phyloP scores from a whole-genome alignment of 23 tunicate genomes.

The Clavelina lepadiformis region DNA sequence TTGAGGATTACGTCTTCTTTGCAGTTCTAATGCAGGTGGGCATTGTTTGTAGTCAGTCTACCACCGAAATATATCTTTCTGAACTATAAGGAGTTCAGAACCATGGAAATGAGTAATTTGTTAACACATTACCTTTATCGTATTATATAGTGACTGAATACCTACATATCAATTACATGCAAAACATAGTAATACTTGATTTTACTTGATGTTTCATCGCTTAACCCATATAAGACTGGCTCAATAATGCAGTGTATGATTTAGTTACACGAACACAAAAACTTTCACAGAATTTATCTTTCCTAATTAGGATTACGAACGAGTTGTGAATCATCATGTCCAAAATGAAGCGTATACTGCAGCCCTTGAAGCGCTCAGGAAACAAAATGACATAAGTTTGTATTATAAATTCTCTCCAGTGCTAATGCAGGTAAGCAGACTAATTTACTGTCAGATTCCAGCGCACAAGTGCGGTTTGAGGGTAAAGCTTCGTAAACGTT shows the following conservation, averaged over 20 bases:
- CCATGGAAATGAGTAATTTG: neutral
- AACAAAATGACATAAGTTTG: conserved; percentile 53
- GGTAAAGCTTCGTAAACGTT: no score
- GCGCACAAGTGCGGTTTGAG: neutral
- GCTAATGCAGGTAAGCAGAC: conserved; percentile 79
- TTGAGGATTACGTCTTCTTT: conserved; percentile 81
- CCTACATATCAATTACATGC: no score
- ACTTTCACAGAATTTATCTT: no score
- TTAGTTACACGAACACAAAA: no score
- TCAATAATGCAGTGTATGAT: no score
- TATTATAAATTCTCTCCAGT: conserved; percentile 88
- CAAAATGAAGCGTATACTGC: conserved; percentile 78
- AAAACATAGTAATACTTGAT: no score
- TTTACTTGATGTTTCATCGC: no score
- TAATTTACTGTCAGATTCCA: no score
- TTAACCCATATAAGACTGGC: no score
- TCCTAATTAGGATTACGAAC: conserved; percentile 92
- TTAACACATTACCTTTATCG: neutral
- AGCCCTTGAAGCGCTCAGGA: conserved; percentile 84
- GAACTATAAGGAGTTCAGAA: neutral
- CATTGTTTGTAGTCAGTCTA: no score
- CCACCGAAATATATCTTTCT: no score
- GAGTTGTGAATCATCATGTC: conserved; percentile 82
- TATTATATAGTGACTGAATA: no score
- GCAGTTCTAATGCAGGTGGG: conserved; percentile 78